A percentile compares a stretch with the other conserved stretches of the same genome.
Conservation (phyloP, 2,888 invertebrate genomes). For the Bruchidius siliquastri region DNA sequence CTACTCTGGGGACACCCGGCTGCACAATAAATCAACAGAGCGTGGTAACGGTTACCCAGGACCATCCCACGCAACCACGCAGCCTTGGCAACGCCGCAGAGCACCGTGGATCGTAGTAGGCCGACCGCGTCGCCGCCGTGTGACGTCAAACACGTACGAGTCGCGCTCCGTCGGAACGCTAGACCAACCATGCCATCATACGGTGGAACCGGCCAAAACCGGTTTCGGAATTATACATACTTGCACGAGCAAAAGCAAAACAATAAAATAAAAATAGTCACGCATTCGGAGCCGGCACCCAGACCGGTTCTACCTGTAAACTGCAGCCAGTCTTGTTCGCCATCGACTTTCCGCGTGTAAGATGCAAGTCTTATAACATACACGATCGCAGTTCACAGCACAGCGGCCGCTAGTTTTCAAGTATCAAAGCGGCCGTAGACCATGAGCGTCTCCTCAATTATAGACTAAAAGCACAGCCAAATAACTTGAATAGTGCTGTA, state of each 20-base stretch:
- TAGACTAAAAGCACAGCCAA: too few relatives aligned
- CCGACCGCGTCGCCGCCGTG: neutral
- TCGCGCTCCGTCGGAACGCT: neutral
- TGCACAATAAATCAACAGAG: neutral
- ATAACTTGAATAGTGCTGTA: too few relatives aligned
- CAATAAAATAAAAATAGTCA: neutral
- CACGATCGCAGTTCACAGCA: neutral
- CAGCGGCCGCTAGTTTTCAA: neutral
- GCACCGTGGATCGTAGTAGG: neutral
- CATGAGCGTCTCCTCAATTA: neutral
- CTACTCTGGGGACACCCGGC: neutral
- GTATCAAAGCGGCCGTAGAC: neutral
- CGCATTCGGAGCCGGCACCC: neutral
- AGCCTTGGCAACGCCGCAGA: conserved; percentile 11
- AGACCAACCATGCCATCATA: neutral
- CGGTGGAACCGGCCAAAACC: neutral
- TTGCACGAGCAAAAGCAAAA: neutral
- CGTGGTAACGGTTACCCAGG: neutral
- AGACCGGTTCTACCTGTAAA: neutral
- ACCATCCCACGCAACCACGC: neutral
- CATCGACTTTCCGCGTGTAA: neutral
- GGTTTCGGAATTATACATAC: neutral
- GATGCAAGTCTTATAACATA: neutral
- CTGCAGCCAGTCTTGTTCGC: neutral
- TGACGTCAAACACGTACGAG: neutral